These are phyloP conservation scores for Heliconius nattereri DNA, from an alignment of 1,140 invertebrate genomes.

Conservation along the genomic window DNA sequence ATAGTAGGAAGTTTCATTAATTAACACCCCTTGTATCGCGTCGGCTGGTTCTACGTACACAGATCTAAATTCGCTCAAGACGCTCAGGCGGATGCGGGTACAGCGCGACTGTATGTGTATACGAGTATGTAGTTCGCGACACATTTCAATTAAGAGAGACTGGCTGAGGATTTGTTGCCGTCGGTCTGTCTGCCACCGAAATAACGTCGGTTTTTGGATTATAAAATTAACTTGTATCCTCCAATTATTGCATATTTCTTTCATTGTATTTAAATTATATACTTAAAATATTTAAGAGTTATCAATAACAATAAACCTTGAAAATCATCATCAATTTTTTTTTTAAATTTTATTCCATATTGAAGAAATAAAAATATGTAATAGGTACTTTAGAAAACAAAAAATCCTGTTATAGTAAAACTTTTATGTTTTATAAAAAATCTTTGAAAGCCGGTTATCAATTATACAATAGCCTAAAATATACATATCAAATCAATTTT, in stretches of 20 bases:
- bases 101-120: constrained; percentile 18
- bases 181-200: constrained; percentile 20
- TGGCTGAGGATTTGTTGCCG: constrained; percentile 23
- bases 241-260: neutral
- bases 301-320: no score
- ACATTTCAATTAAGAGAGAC: constrained; percentile 33
- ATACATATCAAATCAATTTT: no score
- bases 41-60: constrained; percentile 27
- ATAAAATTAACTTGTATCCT: constrained; percentile 7
- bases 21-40: constrained; percentile 30
- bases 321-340: no score
- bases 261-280: no score
- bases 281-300: no score
- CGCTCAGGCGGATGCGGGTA: constrained; percentile 29
- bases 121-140: constrained; percentile 16
- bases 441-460: no score
- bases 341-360: no score
- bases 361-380: no score
- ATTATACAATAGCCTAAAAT: no score
- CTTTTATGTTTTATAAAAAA: no score
- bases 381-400: no score
- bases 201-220: constrained; percentile 23
- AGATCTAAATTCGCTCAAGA: constrained; percentile 31
- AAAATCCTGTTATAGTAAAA: no score
- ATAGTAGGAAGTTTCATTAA: constrained; percentile 26